Evolutionary conservation across 2,888 invertebrate genomes (phyloP).

Genomic region (Hybos culiciformis): DNA sequence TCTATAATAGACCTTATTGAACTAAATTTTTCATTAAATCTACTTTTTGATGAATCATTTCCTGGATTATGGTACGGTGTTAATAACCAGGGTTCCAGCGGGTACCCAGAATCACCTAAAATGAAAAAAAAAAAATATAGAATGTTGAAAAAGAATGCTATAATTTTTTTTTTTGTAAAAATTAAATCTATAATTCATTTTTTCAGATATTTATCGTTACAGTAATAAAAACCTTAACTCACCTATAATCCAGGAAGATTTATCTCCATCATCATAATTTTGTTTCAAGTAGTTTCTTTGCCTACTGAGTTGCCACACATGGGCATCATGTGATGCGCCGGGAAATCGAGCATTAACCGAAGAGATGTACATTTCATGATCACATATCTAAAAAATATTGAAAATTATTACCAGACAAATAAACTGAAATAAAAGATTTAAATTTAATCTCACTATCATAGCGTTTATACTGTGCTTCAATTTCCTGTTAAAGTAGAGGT

Average conservation of each 20-base stretch:
- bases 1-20: constrained; percentile 7
- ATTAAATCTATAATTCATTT: background rate
- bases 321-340: background rate
- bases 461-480: background rate
- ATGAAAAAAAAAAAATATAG: constrained; percentile 1
- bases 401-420: no score
- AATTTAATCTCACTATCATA: background rate
- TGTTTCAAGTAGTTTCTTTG: background rate
- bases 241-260: background rate
- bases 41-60: background rate
- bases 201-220: no score
- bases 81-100: constrained; percentile 9
- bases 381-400: background rate
- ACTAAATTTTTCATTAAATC: constrained; percentile 7
- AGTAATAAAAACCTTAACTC: no score
- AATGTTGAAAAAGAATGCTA: no score
- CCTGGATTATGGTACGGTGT: constrained; percentile 6
- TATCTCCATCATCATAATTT: background rate
- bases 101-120: constrained; percentile 11
- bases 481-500: background rate
- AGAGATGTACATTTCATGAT: background rate
- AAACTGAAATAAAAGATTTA: no score
- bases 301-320: background rate
- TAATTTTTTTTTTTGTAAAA: background rate
- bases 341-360: background rate